Conservation (phyloP, 1,140 invertebrate species). For the Phortica variegata region DNA sequence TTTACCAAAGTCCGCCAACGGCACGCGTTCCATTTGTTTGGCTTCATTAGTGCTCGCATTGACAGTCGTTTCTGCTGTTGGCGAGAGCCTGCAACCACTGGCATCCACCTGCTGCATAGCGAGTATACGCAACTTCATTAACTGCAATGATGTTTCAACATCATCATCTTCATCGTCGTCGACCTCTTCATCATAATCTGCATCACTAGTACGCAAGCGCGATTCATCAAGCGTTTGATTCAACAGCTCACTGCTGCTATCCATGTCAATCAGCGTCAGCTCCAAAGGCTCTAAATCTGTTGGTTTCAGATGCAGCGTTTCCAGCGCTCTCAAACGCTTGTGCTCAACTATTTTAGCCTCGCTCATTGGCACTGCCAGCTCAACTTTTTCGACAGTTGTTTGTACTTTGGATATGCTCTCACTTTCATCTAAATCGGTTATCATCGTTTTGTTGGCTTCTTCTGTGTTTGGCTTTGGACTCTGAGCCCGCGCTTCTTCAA, state of each 20-base stretch:
- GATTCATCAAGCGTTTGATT: no score
- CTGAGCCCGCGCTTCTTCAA: no score
- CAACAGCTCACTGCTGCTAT: no score
- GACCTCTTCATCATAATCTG: neutral
- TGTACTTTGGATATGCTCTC: constrained; percentile 1
- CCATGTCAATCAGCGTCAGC: constrained; percentile 24
- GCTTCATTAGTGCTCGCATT: constrained; percentile 13
- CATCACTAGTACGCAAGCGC: neutral
- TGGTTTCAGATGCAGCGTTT: constrained; percentile 27
- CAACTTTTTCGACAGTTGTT: constrained; percentile 3
- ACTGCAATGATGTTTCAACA: constrained; percentile 35
- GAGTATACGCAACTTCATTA: constrained; percentile 43
- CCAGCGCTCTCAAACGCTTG: constrained; percentile 14
- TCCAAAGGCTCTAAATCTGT: constrained; percentile 14
- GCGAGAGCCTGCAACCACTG: constrained; percentile 23
- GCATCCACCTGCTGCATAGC: constrained; percentile 36
- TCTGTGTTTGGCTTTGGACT: constrained; percentile 17
- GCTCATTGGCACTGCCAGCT: constrained; percentile 19
- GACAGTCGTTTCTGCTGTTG: constrained; percentile 15
- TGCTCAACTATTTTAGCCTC: constrained; percentile 22
- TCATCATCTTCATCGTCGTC: constrained; percentile 34
- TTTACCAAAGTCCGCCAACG: constrained; percentile 41
- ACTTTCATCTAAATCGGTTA: constrained; percentile 30
- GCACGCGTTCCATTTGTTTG: constrained; percentile 49
- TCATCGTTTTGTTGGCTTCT: constrained; percentile 12